phyloP scores from a whole-genome alignment of 2,113 vertebrate species.

The Chelonoidis abingdonii region DNA sequence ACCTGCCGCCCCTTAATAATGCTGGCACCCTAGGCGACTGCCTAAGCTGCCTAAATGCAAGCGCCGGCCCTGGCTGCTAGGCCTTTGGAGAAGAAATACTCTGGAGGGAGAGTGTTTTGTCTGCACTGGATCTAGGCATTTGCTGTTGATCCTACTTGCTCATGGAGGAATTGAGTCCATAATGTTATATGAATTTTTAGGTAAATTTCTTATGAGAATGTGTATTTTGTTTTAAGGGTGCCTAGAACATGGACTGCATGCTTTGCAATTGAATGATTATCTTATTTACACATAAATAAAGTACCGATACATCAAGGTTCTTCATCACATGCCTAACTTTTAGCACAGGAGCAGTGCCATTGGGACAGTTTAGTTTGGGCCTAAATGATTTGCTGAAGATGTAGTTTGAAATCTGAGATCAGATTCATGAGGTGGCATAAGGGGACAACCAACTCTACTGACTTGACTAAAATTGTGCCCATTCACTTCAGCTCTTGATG shows the following conservation, averaged over 20 bases:
- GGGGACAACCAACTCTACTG: neutral
- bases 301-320: neutral
- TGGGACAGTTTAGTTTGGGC: neutral
- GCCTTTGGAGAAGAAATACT: neutral
- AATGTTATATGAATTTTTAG: neutral
- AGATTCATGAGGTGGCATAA: neutral
- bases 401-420: neutral
- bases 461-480: constrained; percentile 11
- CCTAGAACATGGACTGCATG: neutral
- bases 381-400: neutral
- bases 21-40: too few species aligned
- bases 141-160: neutral
- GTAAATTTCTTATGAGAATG: neutral
- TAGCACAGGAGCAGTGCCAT: neutral
- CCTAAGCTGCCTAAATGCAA: too few species aligned
- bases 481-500: constrained; percentile 5
- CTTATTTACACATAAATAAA: neutral
- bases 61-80: neutral
- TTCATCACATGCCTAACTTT: neutral
- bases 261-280: neutral
- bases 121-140: neutral
- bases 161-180: neutral
- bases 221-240: neutral
- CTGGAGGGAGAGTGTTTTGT: neutral
- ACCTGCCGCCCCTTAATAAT: too few species aligned